Conservation (phyloP, 2,888 invertebrate species). For the Melieria crassipennis region DNA sequence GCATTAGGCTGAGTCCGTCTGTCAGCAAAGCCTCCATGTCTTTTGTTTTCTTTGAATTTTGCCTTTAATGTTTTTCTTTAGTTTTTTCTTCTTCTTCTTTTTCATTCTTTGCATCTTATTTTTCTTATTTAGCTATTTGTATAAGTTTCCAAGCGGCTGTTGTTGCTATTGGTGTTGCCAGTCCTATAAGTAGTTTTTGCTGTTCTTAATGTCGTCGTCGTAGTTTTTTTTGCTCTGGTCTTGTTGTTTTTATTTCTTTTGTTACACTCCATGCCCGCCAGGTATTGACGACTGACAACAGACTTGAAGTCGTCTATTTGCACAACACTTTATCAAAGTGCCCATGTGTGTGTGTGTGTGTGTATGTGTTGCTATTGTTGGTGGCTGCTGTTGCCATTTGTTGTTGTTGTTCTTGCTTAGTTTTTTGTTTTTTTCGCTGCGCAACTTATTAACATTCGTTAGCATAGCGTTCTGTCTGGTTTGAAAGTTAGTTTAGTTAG, state of each 20-base stretch:
- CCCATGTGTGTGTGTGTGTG: no score
- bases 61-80: no score
- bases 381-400: not conserved
- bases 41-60: no score
- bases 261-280: slow-evolving; percentile 14
- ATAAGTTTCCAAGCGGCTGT: no score
- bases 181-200: not conserved
- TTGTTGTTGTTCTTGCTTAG: not conserved
- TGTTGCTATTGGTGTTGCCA: not conserved
- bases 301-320: slow-evolving; percentile 4
- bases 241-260: slow-evolving; percentile 23
- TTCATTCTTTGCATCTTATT: no score
- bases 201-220: not conserved
- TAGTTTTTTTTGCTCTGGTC: not conserved
- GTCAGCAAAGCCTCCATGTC: no score
- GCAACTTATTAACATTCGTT: slow-evolving; percentile 35
- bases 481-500: no score
- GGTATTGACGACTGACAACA: slow-evolving; percentile 1
- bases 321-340: not conserved
- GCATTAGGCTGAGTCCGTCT: no score
- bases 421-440: slow-evolving; percentile 1
- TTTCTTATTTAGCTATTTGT: no score
- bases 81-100: no score
- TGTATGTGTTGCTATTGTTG: not conserved
- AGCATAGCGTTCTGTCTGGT: slow-evolving; percentile 46